Evolutionary conservation across 2,113 vertebrate genomes (phyloP), one percentile per base, ranked within the genome.

Genomic region (Mungos mungo): DNA sequence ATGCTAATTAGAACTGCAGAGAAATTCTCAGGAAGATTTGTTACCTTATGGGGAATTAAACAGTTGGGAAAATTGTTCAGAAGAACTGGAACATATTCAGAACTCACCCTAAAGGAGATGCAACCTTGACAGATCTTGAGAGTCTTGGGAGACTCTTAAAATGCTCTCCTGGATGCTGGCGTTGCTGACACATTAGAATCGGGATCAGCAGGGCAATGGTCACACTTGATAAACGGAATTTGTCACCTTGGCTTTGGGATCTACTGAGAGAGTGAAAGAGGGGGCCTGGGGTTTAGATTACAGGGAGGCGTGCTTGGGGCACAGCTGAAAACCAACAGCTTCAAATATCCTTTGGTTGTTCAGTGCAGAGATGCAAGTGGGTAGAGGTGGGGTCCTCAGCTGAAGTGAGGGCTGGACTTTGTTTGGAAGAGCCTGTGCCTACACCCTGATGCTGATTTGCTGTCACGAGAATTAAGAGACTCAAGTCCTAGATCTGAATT

Each of bases 331-430:
- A 52, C 1, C 5, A 54, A 2, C 11, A 45, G 1, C 12, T 80
- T 25, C 11, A 65, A 69, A 15, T 12, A 23, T 52, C 10, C 38
- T 38, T 87, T 31, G 69, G 69, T 41, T 72, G 3, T 15, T 69
- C n/a, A 18, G 5, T 19, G 27, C 72, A 57, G 15, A 31, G 1
- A 3, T 2, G 25, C 23, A 13, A 7, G 16, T 47, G 54, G 2
- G 31, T 3, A 9, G 25, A 7, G 7, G 1, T 0, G 7, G 14
- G 7, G 7, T 52, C 33, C 57, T 84, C 54, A 35, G 0, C 0
- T 35, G 31, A 87, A 33, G 7, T 19, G 21, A 72, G 7, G 21
- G 1, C 25, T 57, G 50, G 41, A 13, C 25, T 2, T 15, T 10
- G 10, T 74, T 52, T 52, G 35, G 4, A 54, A 35, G 21, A 45